Conservation (phyloP, 2,888 invertebrate genomes). For the Drosophila sordidula region DNA sequence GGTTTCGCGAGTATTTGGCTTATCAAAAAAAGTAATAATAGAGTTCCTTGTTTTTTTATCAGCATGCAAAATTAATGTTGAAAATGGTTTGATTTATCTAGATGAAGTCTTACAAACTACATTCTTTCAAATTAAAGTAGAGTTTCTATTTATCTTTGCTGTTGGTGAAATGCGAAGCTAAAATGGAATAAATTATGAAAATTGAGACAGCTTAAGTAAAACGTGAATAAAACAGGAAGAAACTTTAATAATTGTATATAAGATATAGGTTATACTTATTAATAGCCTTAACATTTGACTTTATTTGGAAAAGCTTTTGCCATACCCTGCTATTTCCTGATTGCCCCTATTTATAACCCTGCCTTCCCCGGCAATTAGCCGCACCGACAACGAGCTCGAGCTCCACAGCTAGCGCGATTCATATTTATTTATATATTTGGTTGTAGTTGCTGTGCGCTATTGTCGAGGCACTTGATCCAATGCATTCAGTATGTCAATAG, state of each 20-base stretch:
- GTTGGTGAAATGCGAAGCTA: too few species aligned
- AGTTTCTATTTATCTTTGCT: too few species aligned
- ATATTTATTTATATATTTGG: constrained; percentile 51
- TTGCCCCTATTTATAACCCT: neutral
- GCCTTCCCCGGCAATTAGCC: neutral
- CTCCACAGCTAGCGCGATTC: constrained; percentile 32
- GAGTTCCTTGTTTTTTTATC: neutral
- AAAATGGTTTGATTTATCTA: neutral
- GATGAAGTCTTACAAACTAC: neutral
- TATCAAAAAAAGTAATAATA: neutral
- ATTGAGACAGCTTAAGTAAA: too few species aligned
- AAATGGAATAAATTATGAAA: too few species aligned
- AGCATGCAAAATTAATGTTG: neutral
- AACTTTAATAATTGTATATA: too few species aligned
- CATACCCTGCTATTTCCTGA: neutral
- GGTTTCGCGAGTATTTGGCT: too few species aligned
- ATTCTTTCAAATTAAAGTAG: neutral
- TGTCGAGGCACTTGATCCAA: constrained; percentile 67
- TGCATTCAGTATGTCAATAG: constrained; percentile 72
- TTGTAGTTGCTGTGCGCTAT: constrained; percentile 47
- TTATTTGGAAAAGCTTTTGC: neutral
- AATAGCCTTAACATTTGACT: neutral
- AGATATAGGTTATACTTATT: neutral
- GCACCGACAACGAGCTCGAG: neutral
- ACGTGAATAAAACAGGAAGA: too few species aligned